Conservation (phyloP, 2,888 invertebrate species). For the Melanotus villosus region DNA sequence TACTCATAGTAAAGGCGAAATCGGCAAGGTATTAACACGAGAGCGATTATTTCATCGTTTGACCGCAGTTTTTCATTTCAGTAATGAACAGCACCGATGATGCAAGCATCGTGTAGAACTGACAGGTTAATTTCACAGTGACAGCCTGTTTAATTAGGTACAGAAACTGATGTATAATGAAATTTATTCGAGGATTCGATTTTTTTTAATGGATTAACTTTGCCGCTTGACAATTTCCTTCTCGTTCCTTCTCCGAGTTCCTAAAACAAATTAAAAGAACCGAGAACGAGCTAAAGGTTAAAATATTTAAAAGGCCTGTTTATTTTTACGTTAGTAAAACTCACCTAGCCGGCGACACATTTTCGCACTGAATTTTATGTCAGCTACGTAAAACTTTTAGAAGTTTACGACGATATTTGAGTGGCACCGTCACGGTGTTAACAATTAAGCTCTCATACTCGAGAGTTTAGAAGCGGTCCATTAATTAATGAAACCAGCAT, state of each 20-base stretch:
- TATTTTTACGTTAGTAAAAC: slow-evolving; percentile 53
- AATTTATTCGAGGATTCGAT: slow-evolving; percentile 27
- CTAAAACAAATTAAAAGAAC: slow-evolving; percentile 6
- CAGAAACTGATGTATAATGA: slow-evolving; percentile 43
- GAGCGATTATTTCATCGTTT: slow-evolving; percentile 31
- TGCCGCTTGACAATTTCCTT: not conserved
- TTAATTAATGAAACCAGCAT: slow-evolving; percentile 55
- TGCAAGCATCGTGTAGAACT: slow-evolving; percentile 41
- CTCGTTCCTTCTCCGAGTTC: not conserved
- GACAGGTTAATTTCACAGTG: slow-evolving; percentile 55
- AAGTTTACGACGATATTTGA: slow-evolving; percentile 60
- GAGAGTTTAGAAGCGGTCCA: slow-evolving; percentile 47
- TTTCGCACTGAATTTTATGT: slow-evolving; percentile 33
- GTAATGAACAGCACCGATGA: slow-evolving; percentile 45
- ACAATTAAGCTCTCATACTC: slow-evolving; percentile 57
- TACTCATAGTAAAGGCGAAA: slow-evolving; percentile 22
- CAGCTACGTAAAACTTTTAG: slow-evolving; percentile 53
- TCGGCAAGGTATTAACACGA: slow-evolving; percentile 17
- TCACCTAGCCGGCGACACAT: slow-evolving; percentile 47
- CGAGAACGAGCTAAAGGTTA: slow-evolving; percentile 2
- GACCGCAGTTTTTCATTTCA: slow-evolving; percentile 39
- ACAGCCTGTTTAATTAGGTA: slow-evolving; percentile 52
- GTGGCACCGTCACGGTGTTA: slow-evolving; percentile 60
- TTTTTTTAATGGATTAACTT: slow-evolving; percentile 41
- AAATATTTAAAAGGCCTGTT: slow-evolving; percentile 46